Evolutionary conservation across 2,113 vertebrate species (phyloP).

Genomic region (Cyanoramphus novaezelandiae): DNA sequence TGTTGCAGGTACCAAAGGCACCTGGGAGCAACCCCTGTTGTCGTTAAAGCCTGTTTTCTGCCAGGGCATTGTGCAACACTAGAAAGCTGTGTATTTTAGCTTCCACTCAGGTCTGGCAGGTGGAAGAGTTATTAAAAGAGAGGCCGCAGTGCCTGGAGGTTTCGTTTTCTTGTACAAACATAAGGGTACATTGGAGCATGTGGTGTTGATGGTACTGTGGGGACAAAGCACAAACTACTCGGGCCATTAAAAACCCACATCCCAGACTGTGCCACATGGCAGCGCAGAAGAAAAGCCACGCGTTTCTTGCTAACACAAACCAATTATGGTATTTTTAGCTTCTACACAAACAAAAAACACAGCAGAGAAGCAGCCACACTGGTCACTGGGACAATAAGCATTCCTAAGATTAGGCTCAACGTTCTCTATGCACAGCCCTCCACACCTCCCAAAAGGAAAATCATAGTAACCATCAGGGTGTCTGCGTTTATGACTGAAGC

Average conservation of each 20-base stretch:
- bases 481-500: constrained; percentile 61
- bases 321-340: constrained; percentile 66
- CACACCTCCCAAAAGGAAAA: constrained; percentile 33
- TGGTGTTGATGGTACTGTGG: constrained; percentile 54
- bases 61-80: background rate
- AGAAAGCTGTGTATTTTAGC: background rate
- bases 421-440: background rate
- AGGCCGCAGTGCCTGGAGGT: constrained; percentile 24
- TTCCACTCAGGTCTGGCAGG: constrained; percentile 31
- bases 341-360: constrained; percentile 47
- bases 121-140: constrained; percentile 63
- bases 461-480: constrained; percentile 63
- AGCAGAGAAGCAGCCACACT: constrained; percentile 37
- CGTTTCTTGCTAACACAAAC: constrained; percentile 64
- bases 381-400: constrained; percentile 72
- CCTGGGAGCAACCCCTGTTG: background rate
- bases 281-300: constrained; percentile 51
- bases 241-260: constrained; percentile 68
- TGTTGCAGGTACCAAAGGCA: background rate
- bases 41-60: background rate
- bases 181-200: constrained; percentile 46
- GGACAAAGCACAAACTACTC: constrained; percentile 59
- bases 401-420: constrained; percentile 72
- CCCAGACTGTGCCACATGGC: constrained; percentile 62
- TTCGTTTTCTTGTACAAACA: constrained; percentile 58